A percentile compares a stretch with the other conserved stretches of the same genome.
Conservation (phyloP, 2,888 invertebrate genomes). For the Rhagium mordax region DNA sequence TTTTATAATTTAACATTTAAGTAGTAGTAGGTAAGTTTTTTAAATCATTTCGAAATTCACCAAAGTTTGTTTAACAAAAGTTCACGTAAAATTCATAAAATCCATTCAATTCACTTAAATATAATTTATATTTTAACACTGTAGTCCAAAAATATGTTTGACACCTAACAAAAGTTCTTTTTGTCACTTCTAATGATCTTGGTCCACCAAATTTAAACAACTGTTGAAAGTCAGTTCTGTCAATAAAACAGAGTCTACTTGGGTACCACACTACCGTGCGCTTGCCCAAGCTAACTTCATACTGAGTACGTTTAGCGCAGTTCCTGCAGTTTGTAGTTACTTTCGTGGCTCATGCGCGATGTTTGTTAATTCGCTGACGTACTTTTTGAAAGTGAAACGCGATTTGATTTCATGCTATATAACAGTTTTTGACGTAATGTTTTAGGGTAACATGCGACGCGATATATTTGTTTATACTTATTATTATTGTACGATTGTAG, state of each 20-base stretch:
- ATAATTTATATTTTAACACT: slow-evolving; percentile 10
- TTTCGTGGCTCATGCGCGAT: slow-evolving; percentile 65
- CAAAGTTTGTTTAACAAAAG: neutral
- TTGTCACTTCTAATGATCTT: slow-evolving; percentile 7
- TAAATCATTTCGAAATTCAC: neutral
- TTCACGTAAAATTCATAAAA: slow-evolving; percentile 4
- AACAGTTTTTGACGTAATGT: slow-evolving; percentile 66
- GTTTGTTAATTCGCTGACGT: slow-evolving; percentile 56
- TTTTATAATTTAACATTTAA: slow-evolving; percentile 18
- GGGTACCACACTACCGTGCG: slow-evolving; percentile 69
- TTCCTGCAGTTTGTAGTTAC: slow-evolving; percentile 65
- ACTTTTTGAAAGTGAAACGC: slow-evolving; percentile 71
- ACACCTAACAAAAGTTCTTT: neutral
- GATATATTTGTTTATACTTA: slow-evolving; percentile 35
- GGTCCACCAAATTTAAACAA: slow-evolving; percentile 29
- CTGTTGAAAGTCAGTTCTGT: slow-evolving; percentile 44
- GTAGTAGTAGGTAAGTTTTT: too few species aligned
- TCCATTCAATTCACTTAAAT: slow-evolving; percentile 1
- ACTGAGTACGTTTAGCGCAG: slow-evolving; percentile 65
- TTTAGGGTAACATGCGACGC: slow-evolving; percentile 50
- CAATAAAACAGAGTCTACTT: slow-evolving; percentile 61
- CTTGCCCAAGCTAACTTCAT: slow-evolving; percentile 69
- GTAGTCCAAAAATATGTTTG: neutral
- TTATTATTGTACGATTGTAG: slow-evolving; percentile 34
- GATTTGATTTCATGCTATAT: slow-evolving; percentile 65